These are phyloP conservation scores for Darwinula stevensoni DNA, from an alignment of 2,888 invertebrate genomes.

Conservation along the genomic window DNA sequence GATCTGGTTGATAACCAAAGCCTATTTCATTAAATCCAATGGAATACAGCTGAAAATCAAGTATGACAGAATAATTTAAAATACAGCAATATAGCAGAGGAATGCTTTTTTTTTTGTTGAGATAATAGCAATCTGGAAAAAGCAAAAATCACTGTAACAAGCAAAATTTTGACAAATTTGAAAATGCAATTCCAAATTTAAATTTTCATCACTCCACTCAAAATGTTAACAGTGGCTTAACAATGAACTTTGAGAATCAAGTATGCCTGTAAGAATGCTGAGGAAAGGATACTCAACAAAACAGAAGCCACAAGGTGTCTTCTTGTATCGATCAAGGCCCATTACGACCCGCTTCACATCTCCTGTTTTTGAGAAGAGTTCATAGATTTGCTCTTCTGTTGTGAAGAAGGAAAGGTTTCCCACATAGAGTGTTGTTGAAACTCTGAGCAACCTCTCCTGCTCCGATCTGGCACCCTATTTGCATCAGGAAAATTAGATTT, in stretches of 20 bases:
- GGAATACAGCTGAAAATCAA: no score
- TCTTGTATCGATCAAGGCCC: slow-evolving; percentile 90
- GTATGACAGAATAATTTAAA: no score
- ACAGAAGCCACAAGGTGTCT: slow-evolving; percentile 97
- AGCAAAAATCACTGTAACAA: not conserved
- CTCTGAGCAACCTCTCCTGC: slow-evolving; percentile 43
- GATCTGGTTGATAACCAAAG: no score
- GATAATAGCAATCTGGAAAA: not conserved
- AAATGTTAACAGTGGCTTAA: no score
- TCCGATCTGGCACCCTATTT: slow-evolving; percentile 73
- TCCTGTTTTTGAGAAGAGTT: slow-evolving; percentile 80
- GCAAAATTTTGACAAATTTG: not conserved
- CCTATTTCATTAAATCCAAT: no score
- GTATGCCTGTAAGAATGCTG: not conserved
- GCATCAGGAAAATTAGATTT: not conserved
- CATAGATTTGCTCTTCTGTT: slow-evolving; percentile 92
- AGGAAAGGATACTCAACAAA: slow-evolving; percentile 52
- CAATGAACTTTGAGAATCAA: slow-evolving; percentile 7
- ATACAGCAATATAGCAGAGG: no score
- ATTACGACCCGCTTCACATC: slow-evolving; percentile 81
- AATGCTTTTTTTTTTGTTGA: no score
- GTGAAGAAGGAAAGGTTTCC: slow-evolving; percentile 96
- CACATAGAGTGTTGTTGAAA: slow-evolving; percentile 62
- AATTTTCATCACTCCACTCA: no score
- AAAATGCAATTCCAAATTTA: no score